Evolutionary conservation across 2,888 invertebrate species (phyloP).

Genomic region (Venusia cambrica): DNA sequence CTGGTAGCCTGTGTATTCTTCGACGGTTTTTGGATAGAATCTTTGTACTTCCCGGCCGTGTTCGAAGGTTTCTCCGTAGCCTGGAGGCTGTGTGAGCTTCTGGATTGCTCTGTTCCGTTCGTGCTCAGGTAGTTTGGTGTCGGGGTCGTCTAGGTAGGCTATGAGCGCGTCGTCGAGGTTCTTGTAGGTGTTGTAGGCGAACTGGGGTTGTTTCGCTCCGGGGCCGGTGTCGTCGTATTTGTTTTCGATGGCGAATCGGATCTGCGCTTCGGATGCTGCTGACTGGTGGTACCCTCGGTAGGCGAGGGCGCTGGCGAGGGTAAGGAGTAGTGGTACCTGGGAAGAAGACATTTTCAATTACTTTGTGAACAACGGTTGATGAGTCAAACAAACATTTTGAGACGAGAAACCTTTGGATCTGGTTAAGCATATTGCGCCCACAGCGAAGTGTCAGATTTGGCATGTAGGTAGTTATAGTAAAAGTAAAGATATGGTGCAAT

Average conservation of each 20-base stretch:
- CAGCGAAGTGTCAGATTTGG: too few relatives aligned
- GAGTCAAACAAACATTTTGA: too few relatives aligned
- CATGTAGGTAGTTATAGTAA: too few relatives aligned
- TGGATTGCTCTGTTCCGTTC: conserved; percentile 50
- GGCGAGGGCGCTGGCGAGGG: conserved; percentile 30
- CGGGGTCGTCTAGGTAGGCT: conserved; percentile 60
- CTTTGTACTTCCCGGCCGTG: conserved; percentile 15
- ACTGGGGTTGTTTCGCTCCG: conserved; percentile 53
- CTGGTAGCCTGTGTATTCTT: conserved; percentile 41
- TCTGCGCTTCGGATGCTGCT: conserved; percentile 63
- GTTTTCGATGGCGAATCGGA: conserved; percentile 66
- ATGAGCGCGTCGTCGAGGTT: conserved; percentile 60
- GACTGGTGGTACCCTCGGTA: conserved; percentile 30
- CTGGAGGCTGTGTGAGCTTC: conserved; percentile 29
- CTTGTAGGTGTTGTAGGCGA: conserved; percentile 60
- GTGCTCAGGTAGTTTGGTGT: conserved; percentile 60
- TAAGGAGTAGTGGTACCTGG: conserved; percentile 44
- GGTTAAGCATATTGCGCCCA: too few relatives aligned
- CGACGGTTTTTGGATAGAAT: conserved; percentile 41
- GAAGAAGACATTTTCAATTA: too few relatives aligned
- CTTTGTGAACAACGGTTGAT: too few relatives aligned
- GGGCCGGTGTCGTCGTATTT: conserved; percentile 74
- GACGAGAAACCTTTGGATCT: too few relatives aligned
- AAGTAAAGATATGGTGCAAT: too few relatives aligned
- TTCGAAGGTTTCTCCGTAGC: conserved; percentile 4